Evolutionary conservation across 1,140 invertebrate species (phyloP), one percentile per base, ranked within the genome.

Genomic region (Cherax destructor): DNA sequence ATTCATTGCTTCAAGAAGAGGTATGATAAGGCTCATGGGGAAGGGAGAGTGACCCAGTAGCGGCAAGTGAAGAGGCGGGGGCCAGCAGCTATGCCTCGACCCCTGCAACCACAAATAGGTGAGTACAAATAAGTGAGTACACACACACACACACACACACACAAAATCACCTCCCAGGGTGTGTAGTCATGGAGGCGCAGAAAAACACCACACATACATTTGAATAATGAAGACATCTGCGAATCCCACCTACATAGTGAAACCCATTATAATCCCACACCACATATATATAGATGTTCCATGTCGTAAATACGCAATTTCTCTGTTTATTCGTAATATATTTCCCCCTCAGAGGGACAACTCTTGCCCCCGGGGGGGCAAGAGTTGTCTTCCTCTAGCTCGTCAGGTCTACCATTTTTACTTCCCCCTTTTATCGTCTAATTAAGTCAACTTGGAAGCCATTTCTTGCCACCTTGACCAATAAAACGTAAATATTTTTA

Each of bases 401-500:
- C 30, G 30, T 41, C 30, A 1, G 30, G 30, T 41, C 30, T 41
- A 41, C 30, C 2, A 2, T 41, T 41, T 41, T 41, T 41, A 41
- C 30, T 18, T 9, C 6, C 69, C 7, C 69, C 24, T 9, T 74
- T 74, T 74, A 24, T 74, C 69, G 30, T n/a, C 24, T 24, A 74
- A 74, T 74, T 74, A 74, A 74, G n/a, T 74, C 69, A 6, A 74
- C 61, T 65, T 65, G 61, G 61, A 18, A 18, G 61, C 61, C 69
- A 74, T 74, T 74, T 74, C 61, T 74, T 11, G 69, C 69, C 69
- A 74, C 24, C 69, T 74, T 6, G 69, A 21, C 24, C 5, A 74
- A 74, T 30, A 74, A 74, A 74, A 74, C 69, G 9, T 74, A 74
- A 74, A 74, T 74, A 74, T 30, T 74, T 74, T 74, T 74, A 74